These are phyloP conservation scores for Illadopsis cleaveri DNA, from an alignment of 2,113 vertebrate species.

Conservation along the genomic window DNA sequence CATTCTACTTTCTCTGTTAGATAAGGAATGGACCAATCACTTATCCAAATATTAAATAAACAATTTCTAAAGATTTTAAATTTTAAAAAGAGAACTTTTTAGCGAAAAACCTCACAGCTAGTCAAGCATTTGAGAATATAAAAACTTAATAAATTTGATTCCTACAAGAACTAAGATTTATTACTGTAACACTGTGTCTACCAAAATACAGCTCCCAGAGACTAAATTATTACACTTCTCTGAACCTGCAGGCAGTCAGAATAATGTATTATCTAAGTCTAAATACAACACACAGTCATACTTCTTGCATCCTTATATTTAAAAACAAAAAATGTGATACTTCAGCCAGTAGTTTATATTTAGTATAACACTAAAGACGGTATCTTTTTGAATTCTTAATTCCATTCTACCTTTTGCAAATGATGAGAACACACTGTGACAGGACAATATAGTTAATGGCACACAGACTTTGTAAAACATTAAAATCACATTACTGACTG, in stretches of 20 bases:
- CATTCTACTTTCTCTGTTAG: not conserved
- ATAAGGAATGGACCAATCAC: not conserved
- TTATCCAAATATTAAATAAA: not conserved
- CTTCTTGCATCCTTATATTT: not conserved
- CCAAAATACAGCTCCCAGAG: not conserved
- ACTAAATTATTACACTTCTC: not conserved
- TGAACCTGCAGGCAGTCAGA: not conserved
- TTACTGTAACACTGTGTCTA: not conserved
- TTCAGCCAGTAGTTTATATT: not conserved
- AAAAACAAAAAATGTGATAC: not conserved
- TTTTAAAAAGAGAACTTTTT: not conserved
- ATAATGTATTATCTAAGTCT: not conserved
- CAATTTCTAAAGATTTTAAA: not conserved
- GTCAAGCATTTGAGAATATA: not conserved
- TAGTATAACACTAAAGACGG: not conserved
- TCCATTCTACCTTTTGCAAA: not conserved
- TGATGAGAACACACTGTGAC: not conserved
- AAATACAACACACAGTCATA: not conserved
- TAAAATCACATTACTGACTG: not conserved
- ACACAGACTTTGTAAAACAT: not conserved
- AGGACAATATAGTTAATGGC: not conserved
- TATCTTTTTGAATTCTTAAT: not conserved
- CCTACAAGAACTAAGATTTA: not conserved
- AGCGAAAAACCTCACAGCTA: not conserved
- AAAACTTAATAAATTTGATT: not conserved